Evolutionary conservation across 2,888 invertebrate species (phyloP).

Genomic region (Standfussiana lucernea): DNA sequence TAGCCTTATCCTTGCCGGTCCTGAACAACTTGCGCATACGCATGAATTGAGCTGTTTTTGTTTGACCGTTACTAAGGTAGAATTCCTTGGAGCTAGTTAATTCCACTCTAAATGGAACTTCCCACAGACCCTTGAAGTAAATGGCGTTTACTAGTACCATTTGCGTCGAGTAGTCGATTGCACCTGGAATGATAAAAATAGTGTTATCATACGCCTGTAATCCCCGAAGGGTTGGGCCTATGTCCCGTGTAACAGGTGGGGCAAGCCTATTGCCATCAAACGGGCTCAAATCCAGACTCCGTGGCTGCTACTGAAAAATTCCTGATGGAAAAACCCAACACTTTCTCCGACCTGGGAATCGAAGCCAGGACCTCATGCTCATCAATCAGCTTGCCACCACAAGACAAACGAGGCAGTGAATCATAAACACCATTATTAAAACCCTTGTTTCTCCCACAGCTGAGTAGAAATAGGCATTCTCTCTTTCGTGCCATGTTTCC

Average conservation of each 20-base stretch:
- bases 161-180: conserved; percentile 88
- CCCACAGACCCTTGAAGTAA: conserved; percentile 94
- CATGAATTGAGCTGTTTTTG: conserved; percentile 91
- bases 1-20: conserved; percentile 86
- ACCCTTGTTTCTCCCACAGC: not conserved
- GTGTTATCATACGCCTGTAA: not conserved
- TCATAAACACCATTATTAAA: not conserved
- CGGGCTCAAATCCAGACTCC: no score
- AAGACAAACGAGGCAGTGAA: no score
- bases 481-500: no score
- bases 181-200: conserved; percentile 79
- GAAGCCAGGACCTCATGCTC: not conserved
- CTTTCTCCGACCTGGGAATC: not conserved
- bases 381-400: not conserved
- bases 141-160: conserved; percentile 93
- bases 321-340: not conserved
- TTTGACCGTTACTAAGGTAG: conserved; percentile 81
- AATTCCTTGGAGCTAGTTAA: conserved; percentile 90
- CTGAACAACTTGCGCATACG: conserved; percentile 89
- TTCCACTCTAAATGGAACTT: conserved; percentile 91
- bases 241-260: no score
- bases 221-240: not conserved
- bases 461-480: no score
- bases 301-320: not conserved
- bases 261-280: no score